phyloP scores from a whole-genome alignment of 2,888 invertebrate species.

The Leucoma salicis region DNA sequence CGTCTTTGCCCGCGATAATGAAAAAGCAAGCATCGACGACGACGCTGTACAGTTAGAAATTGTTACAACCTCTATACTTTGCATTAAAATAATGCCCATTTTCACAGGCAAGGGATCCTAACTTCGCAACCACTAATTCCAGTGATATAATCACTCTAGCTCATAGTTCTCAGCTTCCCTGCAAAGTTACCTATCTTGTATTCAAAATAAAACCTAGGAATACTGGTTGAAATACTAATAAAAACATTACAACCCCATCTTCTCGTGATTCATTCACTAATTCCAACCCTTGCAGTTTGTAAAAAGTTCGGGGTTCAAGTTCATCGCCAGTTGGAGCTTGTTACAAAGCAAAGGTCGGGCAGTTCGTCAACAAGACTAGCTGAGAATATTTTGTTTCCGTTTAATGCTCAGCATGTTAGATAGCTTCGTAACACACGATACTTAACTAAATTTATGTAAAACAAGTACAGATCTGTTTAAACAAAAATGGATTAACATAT shows the following conservation, averaged over 20 bases:
- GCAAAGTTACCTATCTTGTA: conserved; percentile 79
- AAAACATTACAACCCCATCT: conserved; percentile 65
- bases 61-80: conserved; percentile 94
- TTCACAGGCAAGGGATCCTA: conserved; percentile 85
- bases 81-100: conserved; percentile 95
- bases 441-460: conserved; percentile 53
- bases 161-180: conserved; percentile 79
- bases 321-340: conserved; percentile 56
- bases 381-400: conserved; percentile 78
- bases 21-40: conserved; percentile 57
- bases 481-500: conserved; percentile 54
- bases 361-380: conserved; percentile 80
- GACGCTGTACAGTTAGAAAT: conserved; percentile 75
- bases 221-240: conserved; percentile 59
- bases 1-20: conserved; percentile 51
- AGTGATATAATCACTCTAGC: conserved; percentile 76
- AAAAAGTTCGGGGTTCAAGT: conserved; percentile 60
- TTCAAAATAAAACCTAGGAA: conserved; percentile 73
- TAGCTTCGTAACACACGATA: conserved; percentile 65
- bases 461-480: conserved; percentile 50
- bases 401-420: conserved; percentile 80
- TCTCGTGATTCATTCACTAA: conserved; percentile 47
- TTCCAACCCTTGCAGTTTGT: conserved; percentile 75
- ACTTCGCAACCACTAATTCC: conserved; percentile 74
- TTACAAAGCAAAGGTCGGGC: conserved; percentile 78